These are phyloP conservation scores for Sycophaga agraensis DNA, from an alignment of 1,140 invertebrate genomes.

Conservation along the genomic window DNA sequence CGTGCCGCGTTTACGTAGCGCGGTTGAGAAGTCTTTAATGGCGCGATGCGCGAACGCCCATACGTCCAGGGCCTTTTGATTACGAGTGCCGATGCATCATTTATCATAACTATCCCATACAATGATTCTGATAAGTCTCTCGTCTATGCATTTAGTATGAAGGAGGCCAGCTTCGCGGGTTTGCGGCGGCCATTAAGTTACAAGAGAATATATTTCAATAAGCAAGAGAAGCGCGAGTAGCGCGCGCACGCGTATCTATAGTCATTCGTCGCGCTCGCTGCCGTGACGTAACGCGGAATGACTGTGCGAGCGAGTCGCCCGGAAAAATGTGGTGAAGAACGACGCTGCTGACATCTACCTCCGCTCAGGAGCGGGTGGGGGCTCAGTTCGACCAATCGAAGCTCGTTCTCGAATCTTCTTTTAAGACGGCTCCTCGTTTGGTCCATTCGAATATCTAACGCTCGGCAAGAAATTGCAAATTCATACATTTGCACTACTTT, in stretches of 20 bases:
- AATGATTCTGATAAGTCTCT: not conserved
- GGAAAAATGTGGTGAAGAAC: not conserved
- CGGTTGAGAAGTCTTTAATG: slow-evolving; percentile 6
- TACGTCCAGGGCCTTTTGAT: slow-evolving; percentile 6
- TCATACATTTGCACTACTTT: too few relatives aligned
- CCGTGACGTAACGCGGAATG: slow-evolving; percentile 30
- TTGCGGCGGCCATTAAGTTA: slow-evolving; percentile 18
- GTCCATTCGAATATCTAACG: not conserved
- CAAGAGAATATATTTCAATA: not conserved
- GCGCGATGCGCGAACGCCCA: slow-evolving; percentile 20
- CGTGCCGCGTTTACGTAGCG: not conserved
- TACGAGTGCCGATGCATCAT: slow-evolving; percentile 14
- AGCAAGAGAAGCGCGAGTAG: not conserved
- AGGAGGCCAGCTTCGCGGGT: slow-evolving; percentile 13
- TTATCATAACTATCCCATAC: slow-evolving; percentile 2
- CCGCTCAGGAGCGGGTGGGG: not conserved
- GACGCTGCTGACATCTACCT: slow-evolving; percentile 12
- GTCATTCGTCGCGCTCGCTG: slow-evolving; percentile 22
- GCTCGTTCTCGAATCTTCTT: not conserved
- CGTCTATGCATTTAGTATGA: slow-evolving; percentile 2
- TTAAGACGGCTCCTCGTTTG: too few relatives aligned
- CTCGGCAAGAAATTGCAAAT: not conserved
- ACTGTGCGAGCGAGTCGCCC: not conserved
- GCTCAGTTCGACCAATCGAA: not conserved
- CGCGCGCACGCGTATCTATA: not conserved